Percentiles rank a stretch among this genome's conserved stretches.
Evolutionary conservation across 2,888 invertebrate genomes (phyloP).

Genomic region (Chironomus tentans): DNA sequence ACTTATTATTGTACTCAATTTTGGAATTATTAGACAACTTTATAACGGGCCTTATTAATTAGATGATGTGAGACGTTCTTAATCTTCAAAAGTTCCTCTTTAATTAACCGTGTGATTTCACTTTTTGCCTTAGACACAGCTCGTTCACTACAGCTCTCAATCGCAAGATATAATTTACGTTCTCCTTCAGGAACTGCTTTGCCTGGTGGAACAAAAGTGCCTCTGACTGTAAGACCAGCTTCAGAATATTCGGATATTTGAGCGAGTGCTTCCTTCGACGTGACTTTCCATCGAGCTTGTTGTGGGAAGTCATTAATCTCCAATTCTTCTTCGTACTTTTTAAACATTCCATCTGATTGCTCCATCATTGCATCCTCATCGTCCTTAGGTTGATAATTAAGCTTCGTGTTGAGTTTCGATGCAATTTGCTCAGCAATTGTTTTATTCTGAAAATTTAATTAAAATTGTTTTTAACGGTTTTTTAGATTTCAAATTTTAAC

Average conservation of each 20-base stretch:
- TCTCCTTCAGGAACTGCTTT: conserved; percentile 88
- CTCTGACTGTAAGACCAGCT: conserved; percentile 96
- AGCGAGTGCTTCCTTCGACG: conserved; percentile 94
- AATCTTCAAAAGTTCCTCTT: conserved; percentile 91
- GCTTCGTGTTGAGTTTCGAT: conserved; percentile 89
- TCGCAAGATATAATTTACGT: conserved; percentile 92
- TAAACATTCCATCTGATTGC: conserved; percentile 61
- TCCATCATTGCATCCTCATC: conserved; percentile 55
- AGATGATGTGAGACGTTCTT: conserved; percentile 79
- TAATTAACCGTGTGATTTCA: conserved; percentile 94
- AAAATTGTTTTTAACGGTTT: too few species aligned
- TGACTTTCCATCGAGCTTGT: conserved; percentile 96
- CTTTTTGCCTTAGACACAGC: conserved; percentile 93
- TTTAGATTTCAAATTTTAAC: too few species aligned
- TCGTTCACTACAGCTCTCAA: conserved; percentile 94
- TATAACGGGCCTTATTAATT: conserved; percentile 86
- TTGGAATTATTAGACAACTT: conserved; percentile 61
- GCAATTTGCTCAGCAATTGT: conserved; percentile 96
- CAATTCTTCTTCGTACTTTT: conserved; percentile 95
- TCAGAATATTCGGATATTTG: conserved; percentile 99
- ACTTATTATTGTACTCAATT: too few species aligned
- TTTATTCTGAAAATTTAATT: conserved; percentile 54
- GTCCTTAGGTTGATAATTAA: conserved; percentile 94
- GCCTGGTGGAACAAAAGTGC: conserved; percentile 88
- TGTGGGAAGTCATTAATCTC: conserved; percentile 99